Evolutionary conservation across 2,113 vertebrate genomes (phyloP), one percentile per base, ranked within the genome.

Genomic region (Cyrtonyx montezumae): DNA sequence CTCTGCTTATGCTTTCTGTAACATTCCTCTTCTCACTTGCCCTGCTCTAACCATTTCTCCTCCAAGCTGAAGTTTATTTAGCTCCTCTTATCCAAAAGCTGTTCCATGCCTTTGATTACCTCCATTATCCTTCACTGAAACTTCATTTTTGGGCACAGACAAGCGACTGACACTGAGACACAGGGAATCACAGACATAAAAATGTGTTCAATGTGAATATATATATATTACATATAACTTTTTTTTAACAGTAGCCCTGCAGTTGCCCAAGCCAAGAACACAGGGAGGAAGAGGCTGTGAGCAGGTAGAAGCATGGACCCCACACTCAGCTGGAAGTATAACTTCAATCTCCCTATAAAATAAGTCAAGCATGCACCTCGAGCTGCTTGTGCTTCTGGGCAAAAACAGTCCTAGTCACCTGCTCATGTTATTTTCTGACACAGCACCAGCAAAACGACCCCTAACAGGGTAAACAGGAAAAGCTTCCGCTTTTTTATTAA

Each of bases 301-400:
- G 19, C 8, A 43, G 12, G 58, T 5, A 11, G 37, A 14, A 55
- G 7, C 22, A 13, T 1, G 13, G 68, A 79, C 20, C 14, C 40
- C 7, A 0, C 1, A 1, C 81, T 76, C 63, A 21, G 34, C 49
- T 13, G 37, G 20, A 59, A 77, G 49, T 28, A 43, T 22, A 20
- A 59, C 51, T 46, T 71, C 37, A 26, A 32, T 28, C 37, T 87
- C 20, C 8, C 19, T 7, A 22, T 17, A 42, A n/a, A 83, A 22
- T 14, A 59, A n/a, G 30, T 1, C 55, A 13, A 61, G 53, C 0
- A 0, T 8, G 11, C 9, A 53, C 2, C 20, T 66, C 8, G 8
- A 62, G n/a, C 21, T 59, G 22, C 5, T 10, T 67, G 13, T 56
- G 59, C 59, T 48, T 65, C 59, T 61, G 59, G 34, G 8, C 26